phyloP scores from a whole-genome alignment of 2,113 vertebrate species.

The Dasypus novemcinctus region DNA sequence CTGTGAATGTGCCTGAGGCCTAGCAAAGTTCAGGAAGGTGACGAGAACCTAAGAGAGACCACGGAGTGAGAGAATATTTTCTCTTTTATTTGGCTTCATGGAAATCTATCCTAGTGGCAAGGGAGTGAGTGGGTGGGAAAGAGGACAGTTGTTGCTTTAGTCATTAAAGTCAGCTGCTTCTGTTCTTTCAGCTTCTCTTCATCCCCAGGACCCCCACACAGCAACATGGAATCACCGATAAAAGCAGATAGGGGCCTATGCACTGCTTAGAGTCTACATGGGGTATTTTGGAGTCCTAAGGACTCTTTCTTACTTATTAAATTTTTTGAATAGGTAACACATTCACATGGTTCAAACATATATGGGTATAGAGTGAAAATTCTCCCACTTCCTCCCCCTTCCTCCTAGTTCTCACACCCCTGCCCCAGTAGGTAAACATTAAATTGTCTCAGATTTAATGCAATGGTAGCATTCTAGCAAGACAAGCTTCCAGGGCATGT shows the following conservation, averaged over 20 bases:
- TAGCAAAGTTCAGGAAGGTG: not conserved
- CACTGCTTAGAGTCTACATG: not conserved
- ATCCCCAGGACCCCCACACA: not conserved
- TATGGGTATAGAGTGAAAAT: not conserved
- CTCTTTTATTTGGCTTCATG: not conserved
- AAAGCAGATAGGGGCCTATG: not conserved
- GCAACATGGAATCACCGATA: not conserved
- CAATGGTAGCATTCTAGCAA: not conserved
- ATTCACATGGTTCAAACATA: not conserved
- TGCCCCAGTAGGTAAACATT: not conserved
- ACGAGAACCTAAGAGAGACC: not conserved
- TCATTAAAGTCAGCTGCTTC: not conserved
- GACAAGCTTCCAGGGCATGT: not conserved
- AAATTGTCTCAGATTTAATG: not conserved
- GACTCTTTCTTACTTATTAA: not conserved
- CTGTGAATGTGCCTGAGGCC: not conserved
- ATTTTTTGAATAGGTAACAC: not conserved
- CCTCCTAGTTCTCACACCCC: not conserved
- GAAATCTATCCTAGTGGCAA: not conserved
- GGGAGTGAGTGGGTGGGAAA: not conserved
- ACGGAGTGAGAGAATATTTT: not conserved
- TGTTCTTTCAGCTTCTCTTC: not conserved
- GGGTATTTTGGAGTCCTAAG: not conserved
- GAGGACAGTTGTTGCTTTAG: not conserved
- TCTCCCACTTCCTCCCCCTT: not conserved